phyloP scores from a whole-genome alignment of 2,797 vertebrate species.

The Cryptoprocta ferox region DNA sequence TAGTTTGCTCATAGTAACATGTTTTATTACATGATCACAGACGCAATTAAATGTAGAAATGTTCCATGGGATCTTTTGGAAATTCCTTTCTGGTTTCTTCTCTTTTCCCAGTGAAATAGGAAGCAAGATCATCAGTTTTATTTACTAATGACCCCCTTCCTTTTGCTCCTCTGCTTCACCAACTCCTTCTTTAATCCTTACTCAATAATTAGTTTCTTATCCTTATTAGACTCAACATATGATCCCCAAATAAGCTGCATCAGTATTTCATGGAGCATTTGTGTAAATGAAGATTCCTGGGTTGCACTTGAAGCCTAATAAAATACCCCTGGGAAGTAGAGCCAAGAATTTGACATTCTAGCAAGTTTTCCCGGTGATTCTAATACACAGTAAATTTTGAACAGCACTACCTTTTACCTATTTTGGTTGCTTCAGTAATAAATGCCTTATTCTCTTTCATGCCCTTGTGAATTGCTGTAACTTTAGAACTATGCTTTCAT shows the following conservation, averaged over 20 bases:
- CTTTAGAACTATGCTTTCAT: not conserved
- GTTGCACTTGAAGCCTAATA: not conserved
- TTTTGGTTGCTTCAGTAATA: not conserved
- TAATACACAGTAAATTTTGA: not conserved
- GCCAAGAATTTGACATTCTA: not conserved
- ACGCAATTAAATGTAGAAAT: not conserved
- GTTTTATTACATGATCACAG: not conserved
- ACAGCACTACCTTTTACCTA: not conserved
- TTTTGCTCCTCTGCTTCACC: not conserved
- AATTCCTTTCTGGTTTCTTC: not conserved
- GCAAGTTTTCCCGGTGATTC: not conserved
- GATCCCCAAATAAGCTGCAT: not conserved
- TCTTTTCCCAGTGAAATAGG: not conserved
- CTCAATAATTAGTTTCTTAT: not conserved
- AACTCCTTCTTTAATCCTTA: not conserved
- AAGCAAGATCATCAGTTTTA: not conserved
- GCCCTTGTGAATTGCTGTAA: not conserved
- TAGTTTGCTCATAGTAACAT: not conserved
- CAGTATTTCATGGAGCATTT: not conserved
- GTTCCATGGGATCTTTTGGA: not conserved
- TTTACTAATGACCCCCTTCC: not conserved
- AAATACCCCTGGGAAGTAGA: not conserved
- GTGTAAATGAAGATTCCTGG: not conserved
- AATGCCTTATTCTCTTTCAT: not conserved
- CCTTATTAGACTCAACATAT: not conserved